Evolutionary conservation across 2,113 vertebrate species (phyloP), one percentile per base, ranked within the genome.

Genomic region (Prunella fulvescens): DNA sequence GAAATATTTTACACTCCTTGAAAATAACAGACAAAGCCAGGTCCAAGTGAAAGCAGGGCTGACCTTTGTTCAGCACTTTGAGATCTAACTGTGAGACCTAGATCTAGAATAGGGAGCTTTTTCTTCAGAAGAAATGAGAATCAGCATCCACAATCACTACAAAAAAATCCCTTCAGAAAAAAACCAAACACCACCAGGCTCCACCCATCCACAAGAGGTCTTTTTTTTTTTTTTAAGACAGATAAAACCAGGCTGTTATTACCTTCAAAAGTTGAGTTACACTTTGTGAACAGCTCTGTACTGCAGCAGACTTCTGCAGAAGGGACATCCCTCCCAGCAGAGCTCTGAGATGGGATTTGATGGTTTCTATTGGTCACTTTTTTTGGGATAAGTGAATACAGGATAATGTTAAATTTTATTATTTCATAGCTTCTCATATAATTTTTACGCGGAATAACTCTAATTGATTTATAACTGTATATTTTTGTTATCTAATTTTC

Each of bases 161-260:
- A 4, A 85, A 88, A 65, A 73, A 48, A 48, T 11, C 17, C 8
- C 19, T 54, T 62, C 17, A 47, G 65, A 66, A 86, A 71, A 93
- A 45, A 33, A 0, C 1, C 11, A 50, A 26, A 6, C 11, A 28
- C 7, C 10, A 53, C 6, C 8, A n/a, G 9, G 29, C n/a, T 8
- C 1, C 6, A 6, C 3, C 10, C 18, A 57, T 14, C 19, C 4
- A 1, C 17, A 19, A 56, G 29, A 33, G 4, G 1, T 8, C 2
- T 35, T 7, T 31, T 3, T 6, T 54, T 23, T 17, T 8, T 17
- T 1, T n/a, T 28, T 0, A 69, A 64, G 62, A 47, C 4, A 67
- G 42, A 31, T 12, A 48, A 86, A 94, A 4, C 4, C 10, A 61
- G 11, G 9, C 28, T 51, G 2, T 28, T 65, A 16, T 7, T 47